Evolutionary conservation across 2,797 vertebrate genomes (phyloP).

Genomic region (Mus spretus): DNA sequence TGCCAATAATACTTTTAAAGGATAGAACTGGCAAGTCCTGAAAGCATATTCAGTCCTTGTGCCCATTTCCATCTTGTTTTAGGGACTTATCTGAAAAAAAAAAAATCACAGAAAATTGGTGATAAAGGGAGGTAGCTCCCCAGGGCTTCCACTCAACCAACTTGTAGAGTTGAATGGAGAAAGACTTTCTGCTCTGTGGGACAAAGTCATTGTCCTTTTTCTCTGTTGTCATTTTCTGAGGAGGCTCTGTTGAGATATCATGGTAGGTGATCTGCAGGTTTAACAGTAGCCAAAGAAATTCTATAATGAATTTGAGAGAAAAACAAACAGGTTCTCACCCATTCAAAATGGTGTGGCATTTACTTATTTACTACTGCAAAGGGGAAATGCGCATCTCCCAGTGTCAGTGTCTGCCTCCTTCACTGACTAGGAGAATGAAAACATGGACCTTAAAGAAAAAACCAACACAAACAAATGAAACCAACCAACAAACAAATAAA

Average conservation of each 20-base stretch:
- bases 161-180: neutral
- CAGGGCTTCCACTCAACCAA: neutral
- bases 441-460: neutral
- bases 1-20: neutral
- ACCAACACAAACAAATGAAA: neutral
- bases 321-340: neutral
- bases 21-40: neutral
- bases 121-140: neutral
- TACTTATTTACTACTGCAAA: neutral
- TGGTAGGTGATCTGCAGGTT: neutral
- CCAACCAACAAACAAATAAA: neutral
- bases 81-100: neutral
- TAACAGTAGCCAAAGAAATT: neutral
- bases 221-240: neutral
- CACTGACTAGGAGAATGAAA: conserved; percentile 49
- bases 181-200: neutral
- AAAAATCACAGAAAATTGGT: neutral
- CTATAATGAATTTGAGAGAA: neutral
- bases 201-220: neutral
- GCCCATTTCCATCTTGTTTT: neutral
- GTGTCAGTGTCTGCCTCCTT: neutral
- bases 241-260: neutral
- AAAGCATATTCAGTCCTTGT: conserved; percentile 13
- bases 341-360: conserved; percentile 17
- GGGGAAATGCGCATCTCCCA: conserved; percentile 20